Evolutionary conservation across 1,140 invertebrate genomes (phyloP), one percentile per base, ranked within the genome.

Genomic region (Myzus persicae): DNA sequence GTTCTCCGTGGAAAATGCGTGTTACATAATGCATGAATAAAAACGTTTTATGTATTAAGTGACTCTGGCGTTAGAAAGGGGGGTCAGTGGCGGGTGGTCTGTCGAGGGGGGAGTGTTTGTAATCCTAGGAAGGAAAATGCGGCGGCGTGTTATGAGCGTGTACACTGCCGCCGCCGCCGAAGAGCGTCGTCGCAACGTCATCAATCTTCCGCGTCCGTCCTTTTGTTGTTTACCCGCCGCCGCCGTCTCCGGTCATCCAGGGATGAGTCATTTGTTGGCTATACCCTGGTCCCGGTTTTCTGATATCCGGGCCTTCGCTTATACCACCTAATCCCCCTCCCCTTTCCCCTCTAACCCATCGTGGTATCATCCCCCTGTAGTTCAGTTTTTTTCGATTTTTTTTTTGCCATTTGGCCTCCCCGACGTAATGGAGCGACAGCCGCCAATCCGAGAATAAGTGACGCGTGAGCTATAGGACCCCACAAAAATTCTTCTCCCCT

Each of bases 41-140:
- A 92, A 92, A 92, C 91, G 76, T 92, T 92, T 92, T 92, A 92
- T 92, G 91, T 92, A 92, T 92, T 92, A 92, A 92, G 91, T 92
- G 91, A 92, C 91, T 84, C 44, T 38, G 76, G 90, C 14, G 40
- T 81, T n/a, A 9, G 82, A 44, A 14, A 7, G 59, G 38, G n/a
- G 44, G 20, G 38, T 26, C 9, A 22, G 88, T 54, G 36, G 20
- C 18, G 85, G 8, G 18, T n/a, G 88, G 46, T 51, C 40, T 42
- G 11, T 85, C 40, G 42, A 20, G 26, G 42, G 38, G 42, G 42
- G 42, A 87, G 31, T 22, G 84, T 44, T 87, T 18, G 82, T 82
- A 82, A 26, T 26, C 85, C 26, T 20, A 14, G n/a, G 42, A 48
- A 38, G n/a, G 46, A 22, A 48, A 88, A 24, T 36, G 87, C 88